phyloP scores from a whole-genome alignment of 2,888 invertebrate genomes.

The Caenorhabditis drosophilae region DNA sequence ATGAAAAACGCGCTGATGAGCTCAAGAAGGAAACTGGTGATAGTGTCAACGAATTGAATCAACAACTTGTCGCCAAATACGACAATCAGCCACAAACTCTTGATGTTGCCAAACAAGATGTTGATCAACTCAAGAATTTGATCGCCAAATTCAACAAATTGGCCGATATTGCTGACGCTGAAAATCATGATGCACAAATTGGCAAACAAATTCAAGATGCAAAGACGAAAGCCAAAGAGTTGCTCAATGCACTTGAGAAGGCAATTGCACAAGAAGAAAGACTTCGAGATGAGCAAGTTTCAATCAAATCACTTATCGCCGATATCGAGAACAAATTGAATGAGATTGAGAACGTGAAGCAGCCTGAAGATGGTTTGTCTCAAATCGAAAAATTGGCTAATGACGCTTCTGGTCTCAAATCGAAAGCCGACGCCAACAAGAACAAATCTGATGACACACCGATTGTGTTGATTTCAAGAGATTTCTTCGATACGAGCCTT shows the following conservation, averaged over 20 bases:
- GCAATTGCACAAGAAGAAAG: conserved; percentile 22
- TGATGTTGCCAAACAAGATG: conserved; percentile 20
- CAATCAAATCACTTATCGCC: conserved; percentile 13
- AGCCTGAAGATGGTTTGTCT: conserved; percentile 22
- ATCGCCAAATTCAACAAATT: conserved; percentile 15
- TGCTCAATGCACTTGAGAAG: conserved; percentile 30
- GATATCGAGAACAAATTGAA: conserved; percentile 13
- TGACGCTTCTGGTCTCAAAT: conserved; percentile 27
- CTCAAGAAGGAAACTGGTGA: conserved; percentile 7
- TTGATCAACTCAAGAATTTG: conserved; percentile 10
- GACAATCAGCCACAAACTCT: conserved; percentile 18
- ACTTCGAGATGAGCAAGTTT: conserved; percentile 19
- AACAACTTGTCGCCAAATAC: conserved; percentile 13
- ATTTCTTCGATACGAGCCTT: conserved; percentile 17
- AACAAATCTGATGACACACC: conserved; percentile 9
- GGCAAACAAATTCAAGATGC: conserved; percentile 37
- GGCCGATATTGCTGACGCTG: conserved; percentile 11
- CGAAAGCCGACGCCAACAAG: conserved; percentile 15
- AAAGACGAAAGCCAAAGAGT: conserved; percentile 35
- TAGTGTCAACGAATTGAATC: conserved; percentile 6
- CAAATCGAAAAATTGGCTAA: conserved; percentile 28
- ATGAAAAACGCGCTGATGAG: conserved; percentile 10
- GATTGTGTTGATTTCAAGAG: conserved; percentile 17
- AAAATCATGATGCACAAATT: conserved; percentile 30
- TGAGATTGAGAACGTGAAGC: conserved; percentile 18